Evolutionary conservation across 2,113 vertebrate genomes (phyloP).

Genomic region (Urocynchramus pylzowi): DNA sequence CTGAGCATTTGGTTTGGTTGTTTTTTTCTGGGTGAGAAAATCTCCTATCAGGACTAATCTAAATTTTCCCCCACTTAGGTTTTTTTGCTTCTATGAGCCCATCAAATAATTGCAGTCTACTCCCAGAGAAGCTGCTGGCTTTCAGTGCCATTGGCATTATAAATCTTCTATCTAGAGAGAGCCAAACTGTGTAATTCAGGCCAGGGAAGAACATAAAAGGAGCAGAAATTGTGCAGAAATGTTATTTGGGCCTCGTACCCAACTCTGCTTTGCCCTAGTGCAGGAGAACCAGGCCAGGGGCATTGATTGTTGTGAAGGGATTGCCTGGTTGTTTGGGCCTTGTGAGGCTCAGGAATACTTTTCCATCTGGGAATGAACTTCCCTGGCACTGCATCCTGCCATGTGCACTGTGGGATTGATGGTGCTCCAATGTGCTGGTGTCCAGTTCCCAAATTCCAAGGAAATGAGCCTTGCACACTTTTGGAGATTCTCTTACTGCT

Average conservation of each 20-base stretch:
- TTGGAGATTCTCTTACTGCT: fast-evolving
- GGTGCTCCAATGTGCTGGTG: neutral
- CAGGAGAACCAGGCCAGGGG: neutral
- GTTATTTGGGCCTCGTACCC: neutral
- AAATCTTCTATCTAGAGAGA: neutral
- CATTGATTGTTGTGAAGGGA: neutral
- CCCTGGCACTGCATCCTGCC: neutral
- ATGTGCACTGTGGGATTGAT: neutral
- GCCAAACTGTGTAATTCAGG: neutral
- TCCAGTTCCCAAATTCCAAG: neutral
- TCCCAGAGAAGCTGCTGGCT: neutral
- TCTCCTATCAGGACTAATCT: neutral
- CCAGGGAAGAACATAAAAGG: neutral
- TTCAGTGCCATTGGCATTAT: neutral
- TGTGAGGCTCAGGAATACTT: neutral
- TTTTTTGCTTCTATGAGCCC: neutral
- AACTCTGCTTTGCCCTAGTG: neutral
- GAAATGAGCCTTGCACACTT: neutral
- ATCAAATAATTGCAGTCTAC: neutral
- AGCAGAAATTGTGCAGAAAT: neutral
- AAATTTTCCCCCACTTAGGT: neutral
- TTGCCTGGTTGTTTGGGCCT: neutral
- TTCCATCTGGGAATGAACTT: neutral
- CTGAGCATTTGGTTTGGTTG: neutral
- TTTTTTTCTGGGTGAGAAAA: neutral